Evolutionary conservation across 92 coral and sea anemone species (phyloP).

Genomic region (Epizoanthus illoricatus): DNA sequence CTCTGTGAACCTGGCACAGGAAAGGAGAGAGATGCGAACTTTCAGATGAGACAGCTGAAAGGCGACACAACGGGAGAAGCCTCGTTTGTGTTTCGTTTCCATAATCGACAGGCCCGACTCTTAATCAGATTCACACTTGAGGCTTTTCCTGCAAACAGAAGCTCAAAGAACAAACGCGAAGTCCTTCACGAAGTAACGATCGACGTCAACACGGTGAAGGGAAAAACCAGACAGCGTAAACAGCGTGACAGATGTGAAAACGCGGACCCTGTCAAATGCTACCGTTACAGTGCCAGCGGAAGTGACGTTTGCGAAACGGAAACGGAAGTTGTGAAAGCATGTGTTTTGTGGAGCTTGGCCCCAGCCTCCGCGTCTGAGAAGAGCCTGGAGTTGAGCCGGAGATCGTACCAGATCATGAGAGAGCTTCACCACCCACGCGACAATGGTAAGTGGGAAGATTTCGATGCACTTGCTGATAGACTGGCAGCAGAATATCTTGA

Average conservation of each 20-base stretch:
- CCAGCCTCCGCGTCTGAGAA: constrained; percentile 29
- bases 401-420: constrained; percentile 57
- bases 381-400: neutral
- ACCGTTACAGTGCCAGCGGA: constrained; percentile 35
- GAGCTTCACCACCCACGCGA: constrained; percentile 64
- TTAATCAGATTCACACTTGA: constrained; percentile 33
- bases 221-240: neutral
- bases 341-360: neutral
- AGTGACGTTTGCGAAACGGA: constrained; percentile 32
- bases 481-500: constrained; percentile 36
- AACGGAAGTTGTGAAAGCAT: constrained; percentile 1
- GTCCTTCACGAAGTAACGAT: constrained; percentile 32
- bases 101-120: constrained; percentile 35
- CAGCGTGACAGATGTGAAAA: neutral
- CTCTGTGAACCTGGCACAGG: neutral
- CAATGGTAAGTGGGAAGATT: constrained; percentile 63
- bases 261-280: neutral
- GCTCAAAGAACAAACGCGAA: constrained; percentile 37
- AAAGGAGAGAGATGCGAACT: constrained; percentile 21
- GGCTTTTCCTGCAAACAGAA: constrained; percentile 22
- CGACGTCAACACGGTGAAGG: constrained; percentile 32
- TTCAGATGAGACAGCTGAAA: constrained; percentile 31
- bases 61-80: constrained; percentile 28
- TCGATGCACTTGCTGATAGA: constrained; percentile 18
- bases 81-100: constrained; percentile 47